Evolutionary conservation across 2,888 invertebrate genomes (phyloP), one percentile per base, ranked within the genome.

Genomic region (Melolontha melolontha): DNA sequence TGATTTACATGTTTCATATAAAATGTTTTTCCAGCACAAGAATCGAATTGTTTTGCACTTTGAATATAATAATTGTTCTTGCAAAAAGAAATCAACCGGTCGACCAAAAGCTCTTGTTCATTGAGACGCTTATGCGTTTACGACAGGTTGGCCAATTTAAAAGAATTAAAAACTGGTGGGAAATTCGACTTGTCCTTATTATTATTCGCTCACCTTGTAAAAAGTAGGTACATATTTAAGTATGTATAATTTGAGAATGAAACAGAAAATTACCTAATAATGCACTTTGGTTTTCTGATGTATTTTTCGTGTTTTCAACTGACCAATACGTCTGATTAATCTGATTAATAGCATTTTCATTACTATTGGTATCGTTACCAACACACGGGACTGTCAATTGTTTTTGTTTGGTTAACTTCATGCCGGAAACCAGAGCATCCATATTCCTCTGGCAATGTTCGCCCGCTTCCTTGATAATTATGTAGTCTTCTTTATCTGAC

Each of bases 401-500:
- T 12, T 66, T 66, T 29, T 66, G 57, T 22, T 66, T 66, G 41
- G 85, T 85, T 27, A 90, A 81, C 76, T 88, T 86, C 90, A 90
- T 90, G 68, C 89, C 90, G 75, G 86, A 85, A 40, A 80, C 82
- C 54, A 85, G 81, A 1, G 89, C 88, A 79, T 89, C 86, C 34
- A 88, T 85, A 70, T 86, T 84, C 70, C 89, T 82, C 72, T 87
- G 86, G 75, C 90, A 90, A 75, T 88, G 87, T 75, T 88, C 88
- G 0, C 90, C 90, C 22, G 90, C 90, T 82, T 90, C 90, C 75
- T 87, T 88, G 67, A 90, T 90, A 75, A 86, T 88, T 72, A 90
- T 88, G 17, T 62, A 69, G 55, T 75, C 76, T 73, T 88, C 87
- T 44, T 86, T 85, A 41, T 87, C 86, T 16, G 86, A 84, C 11